A percentile compares a stretch with the other conserved stretches of the same genome.
Evolutionary conservation across 2,888 invertebrate species (phyloP).

Genomic region (Lepidochrysops patricia): DNA sequence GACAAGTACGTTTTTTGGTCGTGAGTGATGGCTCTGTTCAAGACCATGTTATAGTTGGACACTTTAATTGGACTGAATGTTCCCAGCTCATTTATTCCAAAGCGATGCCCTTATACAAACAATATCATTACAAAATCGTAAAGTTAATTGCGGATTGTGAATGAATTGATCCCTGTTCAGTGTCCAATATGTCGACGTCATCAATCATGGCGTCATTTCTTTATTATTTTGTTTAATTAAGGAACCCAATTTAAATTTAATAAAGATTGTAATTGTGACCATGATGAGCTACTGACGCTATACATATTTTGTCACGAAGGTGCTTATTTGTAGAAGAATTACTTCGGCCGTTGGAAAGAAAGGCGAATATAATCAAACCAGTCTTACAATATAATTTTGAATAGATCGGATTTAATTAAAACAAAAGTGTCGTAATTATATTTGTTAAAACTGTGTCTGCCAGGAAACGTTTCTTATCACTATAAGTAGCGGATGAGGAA

Average conservation of each 20-base stretch:
- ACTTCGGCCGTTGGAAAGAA: too few species aligned
- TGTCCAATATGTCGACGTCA: background rate
- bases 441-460: background rate
- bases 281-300: background rate
- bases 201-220: background rate
- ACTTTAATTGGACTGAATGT: background rate
- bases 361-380: too few species aligned
- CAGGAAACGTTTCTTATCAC: conserved; percentile 13
- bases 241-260: background rate
- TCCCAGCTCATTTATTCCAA: background rate
- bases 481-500: conserved; percentile 23
- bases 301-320: background rate
- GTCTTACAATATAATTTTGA: too few species aligned
- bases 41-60: conserved; percentile 1
- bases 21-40: conserved; percentile 5
- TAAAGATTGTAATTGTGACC: background rate
- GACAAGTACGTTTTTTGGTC: background rate
- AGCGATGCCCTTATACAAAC: background rate
- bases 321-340: too few species aligned
- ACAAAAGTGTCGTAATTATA: background rate
- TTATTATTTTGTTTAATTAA: conserved; percentile 1
- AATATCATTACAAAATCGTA: background rate
- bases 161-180: background rate
- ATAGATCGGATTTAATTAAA: too few species aligned
- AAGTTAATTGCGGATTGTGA: background rate